Base-by-base conservation (phyloP, 2,797 vertebrate genomes). In the Coregonus ussuriensis region DNA sequence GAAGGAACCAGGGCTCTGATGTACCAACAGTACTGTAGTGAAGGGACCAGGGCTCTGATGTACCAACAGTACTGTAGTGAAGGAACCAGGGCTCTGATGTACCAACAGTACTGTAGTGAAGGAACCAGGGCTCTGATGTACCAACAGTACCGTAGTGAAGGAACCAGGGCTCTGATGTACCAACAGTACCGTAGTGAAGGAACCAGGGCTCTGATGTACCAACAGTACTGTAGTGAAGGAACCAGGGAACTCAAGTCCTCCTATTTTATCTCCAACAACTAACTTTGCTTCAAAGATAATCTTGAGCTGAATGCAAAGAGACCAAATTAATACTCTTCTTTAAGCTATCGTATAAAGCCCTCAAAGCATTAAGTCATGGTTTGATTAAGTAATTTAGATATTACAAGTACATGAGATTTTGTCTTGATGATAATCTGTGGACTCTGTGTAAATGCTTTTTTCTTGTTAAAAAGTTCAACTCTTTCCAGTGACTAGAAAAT, bases 311-410 rank as follows among this genome's bases (percentile, higher is more conserved):
- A 56, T 56, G 25, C 52, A 13, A 18, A 53, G 11, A 54, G 78
- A 83, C 79, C 74, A 2, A 74, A 79, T 86, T 85, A 84, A 75
- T 80, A 80, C 53, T 54, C 53, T 54, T 54, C 53, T 18, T 15
- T 4, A 54, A 54, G 53, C 16, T 54, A 54, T 74, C 66, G 41
- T 3, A 66, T 82, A 76, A 4, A 81, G 79, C 82, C 1, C 47
- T 75, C 51, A 77, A 76, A 81, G 63, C 72, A 6, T 66, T 62
- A 77, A 21, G 77, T 76, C 78, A 66, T 77, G 47, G 79, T 84
- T 85, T 71, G 13, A 84, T 85, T 79, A 73, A 53, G 29, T 29
- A 67, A 63, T 85, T 85, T 80, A 83, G 53, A 81, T 82, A 78
- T 31, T 66, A 79, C 11, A 74, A 85, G 81, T 29, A 81, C 87